These are phyloP conservation scores for Sylvia borin DNA, from an alignment of 2,797 vertebrate genomes.

Conservation along the genomic window DNA sequence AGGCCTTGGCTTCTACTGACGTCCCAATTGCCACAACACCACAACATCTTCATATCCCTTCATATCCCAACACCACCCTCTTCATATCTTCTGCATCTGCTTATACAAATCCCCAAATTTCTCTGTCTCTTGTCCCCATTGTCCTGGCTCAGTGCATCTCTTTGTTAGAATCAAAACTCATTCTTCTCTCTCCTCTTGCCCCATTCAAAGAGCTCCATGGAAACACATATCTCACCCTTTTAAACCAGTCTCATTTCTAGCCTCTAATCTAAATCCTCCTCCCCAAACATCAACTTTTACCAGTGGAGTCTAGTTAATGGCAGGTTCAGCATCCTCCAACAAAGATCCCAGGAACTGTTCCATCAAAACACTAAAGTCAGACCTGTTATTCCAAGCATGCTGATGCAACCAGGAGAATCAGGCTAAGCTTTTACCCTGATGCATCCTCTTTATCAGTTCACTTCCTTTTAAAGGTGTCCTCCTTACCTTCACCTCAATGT, in stretches of 20 bases:
- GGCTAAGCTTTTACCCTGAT: neutral
- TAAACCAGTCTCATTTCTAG: neutral
- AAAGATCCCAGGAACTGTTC: neutral
- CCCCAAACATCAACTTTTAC: neutral
- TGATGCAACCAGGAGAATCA: neutral
- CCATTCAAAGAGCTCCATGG: neutral
- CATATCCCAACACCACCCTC: too few relatives aligned
- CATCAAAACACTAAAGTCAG: neutral
- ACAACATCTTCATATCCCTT: too few relatives aligned
- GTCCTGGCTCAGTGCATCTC: neutral
- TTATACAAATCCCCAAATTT: neutral
- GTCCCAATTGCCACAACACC: neutral
- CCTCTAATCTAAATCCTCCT: neutral
- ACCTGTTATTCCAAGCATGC: neutral
- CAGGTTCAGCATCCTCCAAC: neutral
- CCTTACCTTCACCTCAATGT: neutral
- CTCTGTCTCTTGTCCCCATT: neutral
- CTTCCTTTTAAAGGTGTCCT: neutral
- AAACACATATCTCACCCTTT: neutral
- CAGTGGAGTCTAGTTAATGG: accelerated
- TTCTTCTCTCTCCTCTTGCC: neutral
- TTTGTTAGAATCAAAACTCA: neutral
- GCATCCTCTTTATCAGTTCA: neutral
- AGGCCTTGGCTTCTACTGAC: neutral
- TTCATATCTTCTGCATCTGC: neutral